A percentile compares a stretch with the other conserved stretches of the same genome.
phyloP scores from a whole-genome alignment of 2,888 invertebrate species.

The Tachina grossa region DNA sequence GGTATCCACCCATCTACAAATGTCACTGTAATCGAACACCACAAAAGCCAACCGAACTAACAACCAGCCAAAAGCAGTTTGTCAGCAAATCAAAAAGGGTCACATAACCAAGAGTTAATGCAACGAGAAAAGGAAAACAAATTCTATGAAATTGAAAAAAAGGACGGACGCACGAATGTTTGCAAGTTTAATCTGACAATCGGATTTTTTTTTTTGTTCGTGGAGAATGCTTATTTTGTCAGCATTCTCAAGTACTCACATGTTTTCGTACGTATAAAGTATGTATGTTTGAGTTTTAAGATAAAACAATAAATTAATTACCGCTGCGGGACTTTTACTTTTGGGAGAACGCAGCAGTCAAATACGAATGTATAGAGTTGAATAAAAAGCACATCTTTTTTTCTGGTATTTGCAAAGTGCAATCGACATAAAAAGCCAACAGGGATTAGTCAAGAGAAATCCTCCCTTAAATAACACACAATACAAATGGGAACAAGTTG shows the following conservation, averaged over 20 bases:
- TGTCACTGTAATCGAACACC: constrained; percentile 75
- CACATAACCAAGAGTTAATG: constrained; percentile 39
- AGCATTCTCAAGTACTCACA: constrained; percentile 41
- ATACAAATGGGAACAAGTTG: background rate
- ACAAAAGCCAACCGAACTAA: constrained; percentile 72
- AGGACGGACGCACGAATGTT: constrained; percentile 36
- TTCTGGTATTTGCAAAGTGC: background rate
- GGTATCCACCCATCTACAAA: constrained; percentile 52
- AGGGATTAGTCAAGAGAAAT: constrained; percentile 45
- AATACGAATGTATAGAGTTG: constrained; percentile 38
- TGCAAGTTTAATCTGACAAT: constrained; percentile 66
- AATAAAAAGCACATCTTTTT: constrained; percentile 63
- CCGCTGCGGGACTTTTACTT: constrained; percentile 80
- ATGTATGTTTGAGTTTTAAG: constrained; percentile 72
- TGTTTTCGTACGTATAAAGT: background rate
- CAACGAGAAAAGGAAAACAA: constrained; percentile 4
- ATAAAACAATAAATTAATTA: constrained; percentile 83
- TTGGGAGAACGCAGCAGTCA: constrained; percentile 58
- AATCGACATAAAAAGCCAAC: constrained; percentile 42
- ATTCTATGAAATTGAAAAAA: constrained; percentile 15
- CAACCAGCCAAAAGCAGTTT: constrained; percentile 42
- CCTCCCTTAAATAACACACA: constrained; percentile 47
- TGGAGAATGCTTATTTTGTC: constrained; percentile 62
- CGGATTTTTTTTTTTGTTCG: constrained; percentile 42
- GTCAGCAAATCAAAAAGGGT: constrained; percentile 28